Evolutionary conservation across 2,797 vertebrate genomes (phyloP), one percentile per base, ranked within the genome.

Genomic region (Xenentodon cancila): DNA sequence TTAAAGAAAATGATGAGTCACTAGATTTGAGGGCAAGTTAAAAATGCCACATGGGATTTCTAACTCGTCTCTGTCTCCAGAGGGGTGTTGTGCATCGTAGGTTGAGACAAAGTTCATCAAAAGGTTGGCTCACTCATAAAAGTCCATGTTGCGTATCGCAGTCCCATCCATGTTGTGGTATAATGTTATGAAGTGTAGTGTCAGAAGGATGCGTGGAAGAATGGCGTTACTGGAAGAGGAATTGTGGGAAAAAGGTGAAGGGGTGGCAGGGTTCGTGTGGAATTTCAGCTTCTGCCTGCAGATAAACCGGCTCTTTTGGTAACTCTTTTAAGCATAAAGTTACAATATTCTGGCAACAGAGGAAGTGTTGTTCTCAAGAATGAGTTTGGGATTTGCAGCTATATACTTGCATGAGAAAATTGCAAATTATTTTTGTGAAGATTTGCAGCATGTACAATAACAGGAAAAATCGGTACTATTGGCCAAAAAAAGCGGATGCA

Each of bases 41-140:
- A 70, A 76, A 64, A 62, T 45, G 17, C 43, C 50, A 47, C 16
- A 11, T 4, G 3, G 49, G 25, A 46, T 30, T 61, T 59, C 37
- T 59, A 54, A 46, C 54, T 47, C 17, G 20, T 11, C 42, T 48
- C 45, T 30, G 50, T 57, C 40, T 50, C 56, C 58, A 5, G 18
- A 54, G 34, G 18, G 47, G 63, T 50, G 43, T 59, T 46, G 50
- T 64, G 62, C 20, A n/a, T 63, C 15, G 37, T 54, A 45, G 68
- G 57, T 73, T 53, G 21, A 77, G 73, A 59, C 81, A 85, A 89
- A 89, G 88, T 90, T 91, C 89, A 88, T 78, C 79, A 88, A 37
- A n/a, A 73, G 89, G 89, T 86, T 90, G 83, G 61, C 78, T 84
- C 86, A 90, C 84, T 77, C 82, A 84, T 90, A 87, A 89, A 89